phyloP scores from a whole-genome alignment of 2,888 invertebrate species.

The Dicroscelio sp. region DNA sequence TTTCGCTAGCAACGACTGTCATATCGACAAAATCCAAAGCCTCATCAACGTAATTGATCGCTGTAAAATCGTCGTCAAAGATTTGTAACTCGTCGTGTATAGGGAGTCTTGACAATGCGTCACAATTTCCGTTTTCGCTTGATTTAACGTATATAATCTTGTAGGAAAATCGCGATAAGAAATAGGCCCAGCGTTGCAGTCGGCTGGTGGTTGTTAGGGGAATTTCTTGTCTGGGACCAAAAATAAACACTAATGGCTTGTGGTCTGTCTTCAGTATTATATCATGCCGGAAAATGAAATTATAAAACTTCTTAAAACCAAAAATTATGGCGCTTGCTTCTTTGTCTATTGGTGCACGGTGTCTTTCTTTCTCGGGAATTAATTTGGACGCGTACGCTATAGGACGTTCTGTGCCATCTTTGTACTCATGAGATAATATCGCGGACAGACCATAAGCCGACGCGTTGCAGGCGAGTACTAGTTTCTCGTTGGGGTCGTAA shows the following conservation, averaged over 20 bases:
- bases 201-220: slow-evolving; percentile 46
- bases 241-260: slow-evolving; percentile 53
- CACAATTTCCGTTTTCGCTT: neutral
- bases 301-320: slow-evolving; percentile 71
- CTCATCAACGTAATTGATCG: slow-evolving; percentile 27
- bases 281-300: slow-evolving; percentile 59
- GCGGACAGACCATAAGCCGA: slow-evolving; percentile 69
- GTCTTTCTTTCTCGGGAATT: slow-evolving; percentile 63
- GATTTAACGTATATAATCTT: neutral
- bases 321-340: no score
- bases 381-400: slow-evolving; percentile 74
- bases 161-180: neutral
- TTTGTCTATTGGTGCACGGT: slow-evolving; percentile 70
- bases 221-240: slow-evolving; percentile 46
- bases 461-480: slow-evolving; percentile 74
- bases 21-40: neutral
- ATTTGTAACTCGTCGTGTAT: neutral
- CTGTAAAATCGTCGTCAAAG: slow-evolving; percentile 11
- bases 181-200: neutral
- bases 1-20: neutral
- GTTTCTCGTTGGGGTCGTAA: no score
- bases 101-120: neutral
- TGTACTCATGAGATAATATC: slow-evolving; percentile 72
- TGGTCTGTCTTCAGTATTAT: slow-evolving; percentile 70
- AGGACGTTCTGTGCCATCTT: slow-evolving; percentile 65